Evolutionary conservation across 2,113 vertebrate genomes (phyloP), one percentile per base, ranked within the genome.

Genomic region (Egretta garzetta): DNA sequence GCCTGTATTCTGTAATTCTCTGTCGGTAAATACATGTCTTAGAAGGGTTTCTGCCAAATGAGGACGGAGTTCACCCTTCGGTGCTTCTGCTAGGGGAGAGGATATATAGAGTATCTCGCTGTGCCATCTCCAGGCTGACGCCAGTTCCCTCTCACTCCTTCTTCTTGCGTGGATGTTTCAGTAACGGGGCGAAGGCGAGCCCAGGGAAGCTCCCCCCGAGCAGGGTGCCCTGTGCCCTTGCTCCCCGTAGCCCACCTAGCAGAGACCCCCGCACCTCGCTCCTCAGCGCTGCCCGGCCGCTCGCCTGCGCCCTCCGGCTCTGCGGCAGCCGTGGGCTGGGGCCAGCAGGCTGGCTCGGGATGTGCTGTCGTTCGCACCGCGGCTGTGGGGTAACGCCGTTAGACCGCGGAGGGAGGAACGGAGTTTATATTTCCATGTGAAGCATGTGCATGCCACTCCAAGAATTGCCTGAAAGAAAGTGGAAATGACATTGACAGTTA

Each of bases 321-420:
- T 37, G 47, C 70, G 9, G 24, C 6, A 3, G 24, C 35, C 16
- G 27, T 1, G 8, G n/a, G 21, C 3, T 20, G 32, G 43, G 43
- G 52, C 19, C 0, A 1, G 22, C 47, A 59, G 52, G 52, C 74
- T 24, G 59, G 2, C 62, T 26, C 4, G 3, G 14, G 37, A 50
- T 6, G 14, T 41, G 68, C 23, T 35, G 60, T n/a, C 0, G 1
- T 27, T 86, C 39, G 32, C 28, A 5, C 30, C 17, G 13, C 1
- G 2, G 13, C 59, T 21, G 23, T 45, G 47, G 74, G n/a, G 73
- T 66, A 45, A 7, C 22, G 8, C 56, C 1, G 0, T 52, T 26
- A 32, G 47, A n/a, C 30, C 26, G 35, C 60, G 15, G 55, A 41
- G 21, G 15, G 32, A 62, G 41, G n/a, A 32, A n/a, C 19, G 58